Evolutionary conservation across 2,888 invertebrate species (phyloP).

Genomic region (Hemicrepidius hirtus): DNA sequence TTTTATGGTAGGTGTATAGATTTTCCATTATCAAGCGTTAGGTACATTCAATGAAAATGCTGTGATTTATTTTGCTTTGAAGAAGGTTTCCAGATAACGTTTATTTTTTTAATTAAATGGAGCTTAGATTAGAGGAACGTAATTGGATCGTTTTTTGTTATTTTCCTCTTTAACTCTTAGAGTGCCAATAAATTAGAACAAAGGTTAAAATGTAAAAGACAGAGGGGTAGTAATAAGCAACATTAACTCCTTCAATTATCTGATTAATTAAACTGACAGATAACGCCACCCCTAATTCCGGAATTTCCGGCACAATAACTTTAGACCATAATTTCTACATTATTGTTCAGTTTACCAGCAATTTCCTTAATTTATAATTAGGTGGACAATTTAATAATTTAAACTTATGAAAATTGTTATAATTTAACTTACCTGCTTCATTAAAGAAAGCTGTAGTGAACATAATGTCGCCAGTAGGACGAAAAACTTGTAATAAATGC

Average conservation of each 20-base stretch:
- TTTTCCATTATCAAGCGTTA: slow-evolving; percentile 11
- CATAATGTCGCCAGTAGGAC: slow-evolving; percentile 59
- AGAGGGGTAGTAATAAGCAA: neutral
- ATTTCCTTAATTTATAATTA: no score
- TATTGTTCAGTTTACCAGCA: no score
- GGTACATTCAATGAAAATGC: neutral
- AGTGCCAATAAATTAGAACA: neutral
- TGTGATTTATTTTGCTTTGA: slow-evolving; percentile 3
- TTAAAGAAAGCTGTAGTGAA: slow-evolving; percentile 55
- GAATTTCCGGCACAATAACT: slow-evolving; percentile 8
- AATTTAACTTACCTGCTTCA: slow-evolving; percentile 59
- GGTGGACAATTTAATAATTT: neutral
- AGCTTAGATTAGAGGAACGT: no score
- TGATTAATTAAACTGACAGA: slow-evolving; percentile 26
- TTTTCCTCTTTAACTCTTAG: neutral
- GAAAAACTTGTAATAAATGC: slow-evolving; percentile 58
- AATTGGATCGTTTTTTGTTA: neutral
- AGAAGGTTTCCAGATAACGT: neutral
- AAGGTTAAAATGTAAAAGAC: neutral
- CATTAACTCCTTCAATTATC: slow-evolving; percentile 15
- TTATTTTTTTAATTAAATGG: no score
- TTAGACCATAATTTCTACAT: neutral
- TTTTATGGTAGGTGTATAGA: slow-evolving; percentile 3
- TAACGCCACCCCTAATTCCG: slow-evolving; percentile 26
- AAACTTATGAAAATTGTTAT: neutral